phyloP scores from a whole-genome alignment of 2,113 vertebrate species.

The Ammodytes dubius region DNA sequence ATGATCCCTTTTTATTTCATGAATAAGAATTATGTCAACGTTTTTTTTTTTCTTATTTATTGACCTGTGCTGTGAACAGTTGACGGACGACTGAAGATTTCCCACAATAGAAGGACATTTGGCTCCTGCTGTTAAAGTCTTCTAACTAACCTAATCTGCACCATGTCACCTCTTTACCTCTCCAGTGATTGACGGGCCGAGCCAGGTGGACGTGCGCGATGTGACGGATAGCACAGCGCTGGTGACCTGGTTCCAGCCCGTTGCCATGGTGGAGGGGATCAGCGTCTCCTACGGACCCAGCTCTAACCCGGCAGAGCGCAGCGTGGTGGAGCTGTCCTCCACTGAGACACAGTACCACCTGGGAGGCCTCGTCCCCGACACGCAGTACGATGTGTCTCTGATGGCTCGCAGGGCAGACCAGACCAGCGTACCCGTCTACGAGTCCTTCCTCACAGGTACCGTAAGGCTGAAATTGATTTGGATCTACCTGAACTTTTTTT shows the following conservation, averaged over 20 bases:
- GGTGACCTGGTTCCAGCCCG: conserved; percentile 94
- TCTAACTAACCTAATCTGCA: neutral
- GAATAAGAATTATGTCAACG: no score
- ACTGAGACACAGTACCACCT: conserved; percentile 94
- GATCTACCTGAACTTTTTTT: neutral
- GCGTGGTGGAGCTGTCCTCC: conserved; percentile 87
- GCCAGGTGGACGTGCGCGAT: conserved; percentile 92
- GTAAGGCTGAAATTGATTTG: neutral
- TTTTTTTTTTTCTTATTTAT: no score
- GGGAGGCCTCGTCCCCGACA: conserved; percentile 90
- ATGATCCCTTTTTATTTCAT: no score
- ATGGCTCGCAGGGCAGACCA: conserved; percentile 87
- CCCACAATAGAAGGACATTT: neutral
- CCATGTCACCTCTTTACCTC: neutral
- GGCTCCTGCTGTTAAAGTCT: neutral
- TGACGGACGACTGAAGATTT: no score
- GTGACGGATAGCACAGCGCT: conserved; percentile 93
- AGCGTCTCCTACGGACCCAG: conserved; percentile 90
- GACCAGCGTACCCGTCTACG: conserved; percentile 87
- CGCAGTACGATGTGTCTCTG: conserved; percentile 91
- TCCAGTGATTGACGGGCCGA: conserved; percentile 92
- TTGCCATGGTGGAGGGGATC: conserved; percentile 90
- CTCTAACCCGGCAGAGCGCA: conserved; percentile 84
- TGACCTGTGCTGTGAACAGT: no score
- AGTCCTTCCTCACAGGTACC: conserved; percentile 92